Percentiles rank a stretch among this genome's conserved stretches.
phyloP scores from a whole-genome alignment of 2,888 invertebrate genomes.

The Drosophila dives region DNA sequence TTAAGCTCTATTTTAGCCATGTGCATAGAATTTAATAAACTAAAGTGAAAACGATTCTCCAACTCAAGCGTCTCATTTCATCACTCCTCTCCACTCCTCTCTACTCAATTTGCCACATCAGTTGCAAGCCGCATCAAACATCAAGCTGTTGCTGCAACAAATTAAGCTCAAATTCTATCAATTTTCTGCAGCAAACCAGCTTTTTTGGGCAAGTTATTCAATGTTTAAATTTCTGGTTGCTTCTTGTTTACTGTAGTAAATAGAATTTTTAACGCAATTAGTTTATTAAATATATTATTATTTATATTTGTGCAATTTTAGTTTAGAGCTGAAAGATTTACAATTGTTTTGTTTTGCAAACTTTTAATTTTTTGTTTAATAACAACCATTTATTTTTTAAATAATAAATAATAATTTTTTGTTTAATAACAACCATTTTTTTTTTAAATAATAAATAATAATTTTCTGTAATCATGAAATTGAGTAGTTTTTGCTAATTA shows the following conservation, averaged over 20 bases:
- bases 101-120: conserved; percentile 9
- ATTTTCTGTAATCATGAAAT: not conserved
- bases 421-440: too few relatives aligned
- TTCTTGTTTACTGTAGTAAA: not conserved
- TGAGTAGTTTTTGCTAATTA: not conserved
- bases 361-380: not conserved
- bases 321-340: not conserved
- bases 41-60: conserved; percentile 41
- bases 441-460: not conserved
- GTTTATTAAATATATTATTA: not conserved
- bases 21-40: conserved; percentile 63
- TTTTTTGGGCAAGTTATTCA: not conserved
- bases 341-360: not conserved
- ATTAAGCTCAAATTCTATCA: conserved; percentile 10
- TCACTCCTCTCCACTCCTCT: conserved; percentile 2
- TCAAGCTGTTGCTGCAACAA: conserved; percentile 14
- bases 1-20: conserved; percentile 46
- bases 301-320: not conserved
- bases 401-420: not conserved
- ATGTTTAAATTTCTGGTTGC: not conserved
- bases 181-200: not conserved
- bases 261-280: not conserved
- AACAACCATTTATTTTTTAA: not conserved
- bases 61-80: conserved; percentile 8
- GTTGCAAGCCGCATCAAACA: not conserved